Evolutionary conservation across 2,113 vertebrate genomes (phyloP).

Genomic region (Pelvicachromis taeniatus): DNA sequence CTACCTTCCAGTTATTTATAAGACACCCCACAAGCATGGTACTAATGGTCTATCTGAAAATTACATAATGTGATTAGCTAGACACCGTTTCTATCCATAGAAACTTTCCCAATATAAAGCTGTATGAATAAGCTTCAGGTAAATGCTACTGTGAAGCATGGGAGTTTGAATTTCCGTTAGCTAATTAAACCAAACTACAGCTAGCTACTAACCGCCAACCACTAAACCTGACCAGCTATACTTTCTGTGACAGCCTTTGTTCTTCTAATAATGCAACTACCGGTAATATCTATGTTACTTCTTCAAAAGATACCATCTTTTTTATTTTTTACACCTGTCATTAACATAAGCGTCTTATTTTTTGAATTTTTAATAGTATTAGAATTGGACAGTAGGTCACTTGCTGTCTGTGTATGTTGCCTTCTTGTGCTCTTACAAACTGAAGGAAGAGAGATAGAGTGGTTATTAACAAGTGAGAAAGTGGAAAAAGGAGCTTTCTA

Average conservation of each 20-base stretch:
- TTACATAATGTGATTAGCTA: no score
- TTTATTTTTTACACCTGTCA: background rate
- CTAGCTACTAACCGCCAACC: background rate
- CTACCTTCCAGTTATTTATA: no score
- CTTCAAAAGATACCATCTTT: background rate
- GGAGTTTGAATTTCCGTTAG: background rate
- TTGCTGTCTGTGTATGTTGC: background rate
- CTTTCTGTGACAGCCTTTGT: background rate
- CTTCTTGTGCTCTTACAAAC: background rate
- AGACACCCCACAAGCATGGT: no score
- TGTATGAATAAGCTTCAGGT: background rate
- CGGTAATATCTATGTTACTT: background rate
- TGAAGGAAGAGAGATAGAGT: slow-evolving; percentile 9
- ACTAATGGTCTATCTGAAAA: no score
- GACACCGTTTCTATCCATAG: no score
- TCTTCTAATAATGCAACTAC: background rate
- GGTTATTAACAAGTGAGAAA: slow-evolving; percentile 40
- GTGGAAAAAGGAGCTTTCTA: slow-evolving; percentile 22
- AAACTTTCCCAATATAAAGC: background rate
- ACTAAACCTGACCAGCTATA: background rate
- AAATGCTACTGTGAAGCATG: background rate
- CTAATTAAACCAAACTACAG: background rate
- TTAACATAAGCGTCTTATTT: background rate
- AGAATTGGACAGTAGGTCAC: background rate
- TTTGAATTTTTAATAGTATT: background rate